Base-by-base conservation (phyloP, 2,113 vertebrate species). In the Ammodytes dubius region DNA sequence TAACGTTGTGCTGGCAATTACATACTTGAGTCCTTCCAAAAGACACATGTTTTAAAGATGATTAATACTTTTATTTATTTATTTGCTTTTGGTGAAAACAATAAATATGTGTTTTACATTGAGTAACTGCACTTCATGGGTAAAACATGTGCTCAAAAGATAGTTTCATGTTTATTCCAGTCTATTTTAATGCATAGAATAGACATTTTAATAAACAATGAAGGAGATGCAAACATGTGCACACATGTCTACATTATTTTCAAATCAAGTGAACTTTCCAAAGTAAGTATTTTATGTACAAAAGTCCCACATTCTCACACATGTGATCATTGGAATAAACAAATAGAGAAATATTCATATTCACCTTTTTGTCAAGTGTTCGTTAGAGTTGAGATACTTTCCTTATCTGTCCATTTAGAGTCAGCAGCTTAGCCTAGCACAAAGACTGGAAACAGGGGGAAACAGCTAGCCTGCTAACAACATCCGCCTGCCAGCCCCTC, bases 1-100 rank as follows among this genome's bases (percentile, higher is more conserved):
- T 3, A 7, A 59, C 50, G 46, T 53, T 57, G 7, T 75, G 45
- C 65, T 59, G 27, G 9, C 39, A 12, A 35, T 46, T 56, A 54
- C 37, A 60, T 11, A 14, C 12, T 40, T 74, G 4, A 27, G 14
- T n/a, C 5, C 6, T 54, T 17, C 12, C 12, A 54, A 45, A 56
- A 40, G 40, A 15, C 17, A 14, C 15, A 10, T 10, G 13, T 45
- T 10, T 67, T 19, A 11, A 42, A 56, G 9, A 72, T 52, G 7
- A 37, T 52, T 57, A 45, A 19, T 59, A 7, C 73, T 47, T 45
- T 39, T 63, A 40, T 67, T 69, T 12, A 52, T 77, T 69, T 59
- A 17, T 73, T 70, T 19, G 10, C 47, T 27, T 72, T 4, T 13
- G 64, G 42, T 64, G 1, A 58, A 70, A 19, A 57, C 7, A 15